A percentile compares a stretch with the other conserved stretches of the same genome.
Evolutionary conservation across 2,113 vertebrate species (phyloP).

Genomic region (Fregata magnificens): DNA sequence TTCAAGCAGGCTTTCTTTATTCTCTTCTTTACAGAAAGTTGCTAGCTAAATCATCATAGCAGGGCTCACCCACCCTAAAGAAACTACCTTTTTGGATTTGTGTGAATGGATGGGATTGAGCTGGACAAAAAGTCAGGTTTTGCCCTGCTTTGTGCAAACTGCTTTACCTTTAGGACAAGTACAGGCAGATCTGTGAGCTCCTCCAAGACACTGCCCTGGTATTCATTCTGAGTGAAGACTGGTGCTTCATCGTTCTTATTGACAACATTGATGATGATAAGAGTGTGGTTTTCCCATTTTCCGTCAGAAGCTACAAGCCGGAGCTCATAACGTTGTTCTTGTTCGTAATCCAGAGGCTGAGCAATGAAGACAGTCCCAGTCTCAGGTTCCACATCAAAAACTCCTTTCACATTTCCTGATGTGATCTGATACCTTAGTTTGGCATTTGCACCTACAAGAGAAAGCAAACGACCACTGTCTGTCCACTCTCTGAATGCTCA

Average conservation of each 20-base stretch:
- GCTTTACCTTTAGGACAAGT: slow-evolving; percentile 81
- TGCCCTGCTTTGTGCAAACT: background rate
- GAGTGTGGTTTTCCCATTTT: slow-evolving; percentile 89
- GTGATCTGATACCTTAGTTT: slow-evolving; percentile 89
- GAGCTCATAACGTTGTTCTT: slow-evolving; percentile 79
- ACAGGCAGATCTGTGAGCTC: slow-evolving; percentile 81
- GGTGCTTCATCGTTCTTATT: slow-evolving; percentile 90
- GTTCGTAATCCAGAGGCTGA: slow-evolving; percentile 87
- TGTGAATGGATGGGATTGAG: background rate
- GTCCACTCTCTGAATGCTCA: background rate
- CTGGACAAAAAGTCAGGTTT: background rate
- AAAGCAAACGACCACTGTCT: background rate
- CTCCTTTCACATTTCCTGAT: slow-evolving; percentile 81
- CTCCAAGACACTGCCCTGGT: slow-evolving; percentile 79
- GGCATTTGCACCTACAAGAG: slow-evolving; percentile 80
- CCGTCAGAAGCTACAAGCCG: slow-evolving; percentile 87
- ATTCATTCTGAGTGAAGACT: slow-evolving; percentile 82
- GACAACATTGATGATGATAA: slow-evolving; percentile 77
- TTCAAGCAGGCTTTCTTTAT: background rate
- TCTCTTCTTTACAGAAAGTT: background rate
- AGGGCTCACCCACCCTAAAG: background rate
- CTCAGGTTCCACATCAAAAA: slow-evolving; percentile 88
- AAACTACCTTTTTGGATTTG: background rate
- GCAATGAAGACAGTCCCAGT: slow-evolving; percentile 82
- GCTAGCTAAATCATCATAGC: background rate